These are phyloP conservation scores for Ceryle rudis DNA, from an alignment of 2,797 vertebrate genomes.

Conservation along the genomic window DNA sequence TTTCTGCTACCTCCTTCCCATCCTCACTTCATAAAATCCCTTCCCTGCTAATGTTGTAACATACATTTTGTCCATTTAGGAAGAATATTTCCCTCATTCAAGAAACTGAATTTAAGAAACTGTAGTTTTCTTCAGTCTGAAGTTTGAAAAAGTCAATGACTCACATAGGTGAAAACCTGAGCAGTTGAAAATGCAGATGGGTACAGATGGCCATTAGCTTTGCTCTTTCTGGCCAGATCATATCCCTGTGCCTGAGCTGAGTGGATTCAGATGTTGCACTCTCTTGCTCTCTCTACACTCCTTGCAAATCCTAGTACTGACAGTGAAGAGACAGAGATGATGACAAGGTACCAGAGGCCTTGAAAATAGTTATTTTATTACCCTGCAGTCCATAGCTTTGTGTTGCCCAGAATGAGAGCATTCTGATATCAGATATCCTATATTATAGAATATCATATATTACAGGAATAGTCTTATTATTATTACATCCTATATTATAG, in stretches of 20 bases:
- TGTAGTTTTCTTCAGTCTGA: background rate
- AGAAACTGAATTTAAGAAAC: background rate
- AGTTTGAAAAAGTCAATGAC: background rate
- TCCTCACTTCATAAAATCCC: background rate
- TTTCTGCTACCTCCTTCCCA: background rate
- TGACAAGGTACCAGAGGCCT: background rate
- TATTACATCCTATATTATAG: background rate
- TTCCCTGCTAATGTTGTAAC: background rate
- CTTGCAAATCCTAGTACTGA: background rate
- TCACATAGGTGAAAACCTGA: background rate
- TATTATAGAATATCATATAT: background rate
- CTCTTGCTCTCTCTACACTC: background rate
- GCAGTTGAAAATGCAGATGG: background rate
- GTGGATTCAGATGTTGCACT: background rate
- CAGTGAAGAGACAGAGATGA: background rate
- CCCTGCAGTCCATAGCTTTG: background rate
- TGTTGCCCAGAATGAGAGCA: background rate
- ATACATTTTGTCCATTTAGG: background rate
- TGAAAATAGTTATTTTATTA: background rate
- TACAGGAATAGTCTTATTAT: background rate
- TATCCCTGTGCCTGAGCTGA: background rate
- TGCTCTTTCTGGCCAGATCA: background rate
- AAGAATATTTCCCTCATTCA: background rate
- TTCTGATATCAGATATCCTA: background rate
- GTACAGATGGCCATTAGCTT: conserved; percentile 20